Evolutionary conservation across 2,888 invertebrate species (phyloP).

Genomic region (Cataglyphis rosenhaueri): DNA sequence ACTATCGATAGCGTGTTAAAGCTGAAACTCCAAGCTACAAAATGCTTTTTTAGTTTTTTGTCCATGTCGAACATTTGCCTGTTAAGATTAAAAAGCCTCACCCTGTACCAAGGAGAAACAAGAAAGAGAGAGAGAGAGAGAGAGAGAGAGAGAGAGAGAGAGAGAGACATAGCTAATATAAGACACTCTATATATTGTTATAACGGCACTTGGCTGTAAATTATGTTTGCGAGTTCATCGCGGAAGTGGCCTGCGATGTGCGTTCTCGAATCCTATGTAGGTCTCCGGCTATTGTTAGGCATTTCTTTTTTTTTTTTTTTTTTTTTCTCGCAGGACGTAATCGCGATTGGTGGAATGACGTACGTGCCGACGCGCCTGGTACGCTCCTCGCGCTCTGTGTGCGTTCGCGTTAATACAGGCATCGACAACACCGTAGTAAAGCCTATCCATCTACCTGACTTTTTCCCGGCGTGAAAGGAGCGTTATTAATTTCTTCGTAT

Average conservation of each 20-base stretch:
- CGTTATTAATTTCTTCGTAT: constrained; percentile 62
- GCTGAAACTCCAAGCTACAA: too few species aligned
- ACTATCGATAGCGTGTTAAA: too few species aligned
- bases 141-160: too few species aligned
- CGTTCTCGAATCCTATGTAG: constrained; percentile 47
- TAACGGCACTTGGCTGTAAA: constrained; percentile 22
- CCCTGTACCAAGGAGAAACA: neutral
- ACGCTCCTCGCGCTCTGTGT: constrained; percentile 7
- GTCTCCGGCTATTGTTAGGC: constrained; percentile 36
- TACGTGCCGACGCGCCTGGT: constrained; percentile 2
- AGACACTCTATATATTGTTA: neutral
- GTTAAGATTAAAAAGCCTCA: too few species aligned
- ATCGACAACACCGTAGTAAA: constrained; percentile 40
- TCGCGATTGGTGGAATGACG: constrained; percentile 44
- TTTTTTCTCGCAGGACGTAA: constrained; percentile 38
- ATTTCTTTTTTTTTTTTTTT: neutral
- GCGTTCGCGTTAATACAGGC: constrained; percentile 42
- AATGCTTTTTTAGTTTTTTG: too few species aligned
- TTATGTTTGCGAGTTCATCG: constrained; percentile 34
- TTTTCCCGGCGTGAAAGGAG: constrained; percentile 46
- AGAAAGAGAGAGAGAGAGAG: too few species aligned
- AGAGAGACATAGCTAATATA: neutral
- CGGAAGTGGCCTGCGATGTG: constrained; percentile 44
- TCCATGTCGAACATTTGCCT: too few species aligned
- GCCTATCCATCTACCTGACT: constrained; percentile 53